Conservation (phyloP, 37 sponge, comb jelly and placozoan genomes). For the Hexactinellida sp. region DNA sequence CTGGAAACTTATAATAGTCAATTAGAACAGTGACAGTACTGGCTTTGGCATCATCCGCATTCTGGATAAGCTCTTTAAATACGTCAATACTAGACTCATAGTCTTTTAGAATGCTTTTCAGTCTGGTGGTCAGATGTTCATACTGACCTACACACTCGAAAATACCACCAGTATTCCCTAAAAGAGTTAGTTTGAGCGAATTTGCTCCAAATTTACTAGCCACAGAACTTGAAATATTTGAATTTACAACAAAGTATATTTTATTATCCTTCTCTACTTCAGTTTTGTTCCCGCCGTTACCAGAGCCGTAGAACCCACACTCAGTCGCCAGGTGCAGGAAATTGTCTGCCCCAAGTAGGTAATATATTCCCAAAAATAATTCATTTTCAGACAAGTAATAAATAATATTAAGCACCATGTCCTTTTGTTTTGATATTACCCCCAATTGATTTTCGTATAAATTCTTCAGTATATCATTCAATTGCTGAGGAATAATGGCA, state of each 20-base stretch:
- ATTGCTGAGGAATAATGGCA: background rate
- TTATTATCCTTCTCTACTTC: background rate
- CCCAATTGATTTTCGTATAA: background rate
- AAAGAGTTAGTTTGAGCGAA: background rate
- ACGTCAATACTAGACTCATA: slow-evolving; percentile 51
- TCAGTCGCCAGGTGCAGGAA: background rate
- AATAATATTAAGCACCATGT: background rate
- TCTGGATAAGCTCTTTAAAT: slow-evolving; percentile 70
- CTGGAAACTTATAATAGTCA: slow-evolving; percentile 29
- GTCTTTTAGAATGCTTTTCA: slow-evolving; percentile 40
- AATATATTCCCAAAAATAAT: background rate
- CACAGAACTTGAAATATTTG: background rate
- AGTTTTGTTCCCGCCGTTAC: background rate
- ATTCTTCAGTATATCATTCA: background rate
- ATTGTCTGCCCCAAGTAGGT: background rate
- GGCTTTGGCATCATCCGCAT: slow-evolving; percentile 82
- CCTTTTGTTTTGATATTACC: background rate
- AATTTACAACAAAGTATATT: background rate
- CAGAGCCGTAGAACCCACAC: background rate
- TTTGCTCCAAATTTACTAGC: background rate
- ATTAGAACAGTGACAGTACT: slow-evolving; percentile 47
- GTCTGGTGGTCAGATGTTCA: slow-evolving; percentile 32
- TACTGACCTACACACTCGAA: background rate
- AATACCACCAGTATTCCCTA: background rate
- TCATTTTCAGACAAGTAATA: background rate